Conservation (phyloP, 2,888 invertebrate genomes). For the Rugalucina vietnamica region DNA sequence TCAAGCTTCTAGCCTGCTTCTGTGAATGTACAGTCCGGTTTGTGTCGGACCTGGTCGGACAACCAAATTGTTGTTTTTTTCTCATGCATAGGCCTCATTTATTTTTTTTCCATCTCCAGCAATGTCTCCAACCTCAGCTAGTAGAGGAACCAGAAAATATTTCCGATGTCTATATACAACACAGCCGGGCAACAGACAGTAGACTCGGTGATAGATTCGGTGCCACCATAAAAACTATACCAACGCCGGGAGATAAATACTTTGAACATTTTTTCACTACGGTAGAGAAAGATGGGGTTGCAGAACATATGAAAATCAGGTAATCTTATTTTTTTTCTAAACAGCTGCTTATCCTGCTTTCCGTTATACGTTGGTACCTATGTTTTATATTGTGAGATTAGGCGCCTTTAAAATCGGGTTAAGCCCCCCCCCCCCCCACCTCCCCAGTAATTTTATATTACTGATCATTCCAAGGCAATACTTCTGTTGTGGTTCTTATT, state of each 20-base stretch:
- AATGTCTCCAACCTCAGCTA: not conserved
- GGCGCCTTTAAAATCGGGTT: too few relatives aligned
- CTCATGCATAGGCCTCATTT: not conserved
- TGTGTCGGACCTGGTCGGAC: too few relatives aligned
- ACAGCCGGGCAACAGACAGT: not conserved
- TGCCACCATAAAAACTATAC: not conserved
- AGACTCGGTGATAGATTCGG: not conserved
- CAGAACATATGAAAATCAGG: not conserved
- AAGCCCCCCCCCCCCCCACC: too few relatives aligned
- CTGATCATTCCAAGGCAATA: too few relatives aligned
- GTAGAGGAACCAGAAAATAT: not conserved
- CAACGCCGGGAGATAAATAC: not conserved
- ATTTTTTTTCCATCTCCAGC: not conserved
- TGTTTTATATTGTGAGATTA: too few relatives aligned
- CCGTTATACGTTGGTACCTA: too few relatives aligned
- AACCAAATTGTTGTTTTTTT: not conserved
- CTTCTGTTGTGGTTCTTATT: too few relatives aligned
- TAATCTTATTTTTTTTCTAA: too few relatives aligned
- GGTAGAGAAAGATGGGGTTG: not conserved
- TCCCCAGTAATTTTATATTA: too few relatives aligned
- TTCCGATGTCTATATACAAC: not conserved
- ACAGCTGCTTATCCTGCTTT: too few relatives aligned
- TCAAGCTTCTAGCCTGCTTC: too few relatives aligned
- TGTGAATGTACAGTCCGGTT: too few relatives aligned
- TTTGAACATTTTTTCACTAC: not conserved